Conservation (phyloP, 2,888 invertebrate species). For the Trachelus stipa region DNA sequence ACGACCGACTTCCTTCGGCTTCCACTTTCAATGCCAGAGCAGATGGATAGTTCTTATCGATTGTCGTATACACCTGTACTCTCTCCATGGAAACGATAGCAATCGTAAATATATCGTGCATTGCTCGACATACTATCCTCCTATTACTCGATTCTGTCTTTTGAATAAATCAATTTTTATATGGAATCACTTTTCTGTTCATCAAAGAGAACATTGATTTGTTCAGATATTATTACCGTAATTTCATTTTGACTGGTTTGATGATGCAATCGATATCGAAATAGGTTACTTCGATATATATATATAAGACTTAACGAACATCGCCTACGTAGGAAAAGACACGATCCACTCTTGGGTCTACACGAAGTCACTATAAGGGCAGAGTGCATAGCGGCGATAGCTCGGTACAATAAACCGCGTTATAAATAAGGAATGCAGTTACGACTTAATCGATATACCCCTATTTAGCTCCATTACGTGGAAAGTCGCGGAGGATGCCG, state of each 20-base stretch:
- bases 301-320: background rate
- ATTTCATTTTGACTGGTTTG: background rate
- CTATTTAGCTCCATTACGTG: slow-evolving; percentile 36
- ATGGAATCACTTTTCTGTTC: background rate
- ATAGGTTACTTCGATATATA: background rate
- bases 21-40: background rate
- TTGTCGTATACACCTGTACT: background rate
- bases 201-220: background rate
- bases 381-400: background rate
- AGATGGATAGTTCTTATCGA: background rate
- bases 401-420: slow-evolving; percentile 6
- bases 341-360: background rate
- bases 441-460: slow-evolving; percentile 43
- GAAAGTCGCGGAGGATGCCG: slow-evolving; percentile 20
- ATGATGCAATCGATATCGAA: background rate
- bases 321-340: background rate
- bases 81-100: background rate
- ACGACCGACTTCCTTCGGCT: slow-evolving; percentile 17
- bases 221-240: background rate
- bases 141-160: background rate
- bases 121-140: background rate
- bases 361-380: background rate
- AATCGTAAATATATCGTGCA: background rate
- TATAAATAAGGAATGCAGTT: slow-evolving; percentile 32
- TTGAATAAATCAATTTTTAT: background rate